These are phyloP conservation scores for Benthosema pterotum DNA, from an alignment of 2,797 vertebrate species.

Conservation along the genomic window DNA sequence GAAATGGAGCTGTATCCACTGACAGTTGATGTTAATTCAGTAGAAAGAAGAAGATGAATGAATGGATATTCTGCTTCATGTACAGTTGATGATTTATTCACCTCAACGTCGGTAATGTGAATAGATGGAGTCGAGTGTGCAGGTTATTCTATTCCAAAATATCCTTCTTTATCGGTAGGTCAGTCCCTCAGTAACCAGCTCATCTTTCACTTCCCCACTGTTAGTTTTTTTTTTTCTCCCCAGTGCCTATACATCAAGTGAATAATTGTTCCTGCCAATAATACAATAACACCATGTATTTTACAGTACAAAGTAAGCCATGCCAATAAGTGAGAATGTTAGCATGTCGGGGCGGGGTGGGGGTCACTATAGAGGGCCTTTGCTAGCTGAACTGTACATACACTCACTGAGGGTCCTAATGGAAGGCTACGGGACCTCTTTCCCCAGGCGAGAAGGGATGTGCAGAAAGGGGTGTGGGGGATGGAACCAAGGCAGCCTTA, in stretches of 20 bases:
- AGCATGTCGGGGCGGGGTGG: constrained; percentile 44
- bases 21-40: constrained; percentile 13
- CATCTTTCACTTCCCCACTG: no score
- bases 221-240: neutral
- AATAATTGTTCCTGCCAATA: neutral
- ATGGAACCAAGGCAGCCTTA: constrained; percentile 85
- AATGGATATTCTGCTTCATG: neutral
- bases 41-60: no score
- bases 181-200: no score
- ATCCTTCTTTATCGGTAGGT: no score
- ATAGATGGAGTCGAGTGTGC: no score
- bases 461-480: constrained; percentile 78
- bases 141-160: no score
- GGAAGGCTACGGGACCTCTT: constrained; percentile 89
- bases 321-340: constrained; percentile 53
- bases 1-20: neutral
- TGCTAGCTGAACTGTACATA: constrained; percentile 79
- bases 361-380: constrained; percentile 22
- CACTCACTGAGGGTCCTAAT: constrained; percentile 88
- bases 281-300: no score
- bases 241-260: constrained; percentile 17
- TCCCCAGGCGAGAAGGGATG: constrained; percentile 84
- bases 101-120: neutral
- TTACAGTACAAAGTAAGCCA: neutral
- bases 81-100: neutral